Base-by-base conservation (phyloP, 2,888 invertebrate genomes). In the Junonia oenone region DNA sequence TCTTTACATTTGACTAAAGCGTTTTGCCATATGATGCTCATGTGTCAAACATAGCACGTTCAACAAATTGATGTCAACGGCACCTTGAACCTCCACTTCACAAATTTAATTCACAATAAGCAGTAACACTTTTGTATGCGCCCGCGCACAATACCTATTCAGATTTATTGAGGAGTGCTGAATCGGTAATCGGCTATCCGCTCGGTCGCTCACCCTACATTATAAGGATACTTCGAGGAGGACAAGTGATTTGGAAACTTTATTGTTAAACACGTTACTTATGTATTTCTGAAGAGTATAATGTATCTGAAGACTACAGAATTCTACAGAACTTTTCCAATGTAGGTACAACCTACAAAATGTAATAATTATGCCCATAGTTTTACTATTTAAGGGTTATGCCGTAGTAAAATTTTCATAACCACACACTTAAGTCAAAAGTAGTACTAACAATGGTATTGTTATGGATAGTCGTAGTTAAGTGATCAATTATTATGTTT, bases 71-170 rank as follows among this genome's bases (percentile, higher is more conserved):
- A 78, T 79, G 84, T 76, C 81, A 80, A 79, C 68, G 80, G 69
- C 79, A 79, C 67, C 70, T 75, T 72, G 75, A 76, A 76, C 72
- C 69, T 70, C 73, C 72, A 68, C 69, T 72, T 72, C 68, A 69
- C 74, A 70, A 83, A 81, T 79, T 79, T 73, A 79, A 77, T 76
- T 78, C 73, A 78, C 74, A 73, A 75, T 75, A 73, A 76, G 72
- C 66, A 65, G 66, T 67, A 75, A 72, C 70, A 78, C 73, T 78
- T 81, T 77, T 78, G 80, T 80, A 80, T 81, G 81, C 83, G 80
- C 68, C 69, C 69, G 80, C 76, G 82, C 80, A 83, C 79, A 83
- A 82, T 83, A 78, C 81, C 78, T 78, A 82, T 83, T 81, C 82
- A 82, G 73, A 77, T 78, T 81, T 81, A 81, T 81, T 79, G 75